These are phyloP conservation scores for Drosophila kanapiae DNA, from an alignment of 1,140 invertebrate species.

Conservation along the genomic window DNA sequence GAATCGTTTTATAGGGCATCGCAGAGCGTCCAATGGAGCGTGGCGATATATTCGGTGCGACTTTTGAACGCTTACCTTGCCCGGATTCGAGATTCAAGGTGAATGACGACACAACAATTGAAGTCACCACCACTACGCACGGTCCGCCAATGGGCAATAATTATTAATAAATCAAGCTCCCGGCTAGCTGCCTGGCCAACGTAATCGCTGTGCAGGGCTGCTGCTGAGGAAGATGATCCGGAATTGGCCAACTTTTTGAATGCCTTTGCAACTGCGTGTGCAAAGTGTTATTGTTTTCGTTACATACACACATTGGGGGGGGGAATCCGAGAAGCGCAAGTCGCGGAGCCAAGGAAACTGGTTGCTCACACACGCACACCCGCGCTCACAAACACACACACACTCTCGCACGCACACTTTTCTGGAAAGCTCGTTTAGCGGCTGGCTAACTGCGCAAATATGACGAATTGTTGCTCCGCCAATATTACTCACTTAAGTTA, in stretches of 20 bases:
- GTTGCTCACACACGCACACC: constrained; percentile 41
- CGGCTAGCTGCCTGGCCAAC: constrained; percentile 17
- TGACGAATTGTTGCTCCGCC: not conserved
- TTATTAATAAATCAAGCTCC: constrained; percentile 78
- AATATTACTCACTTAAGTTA: constrained; percentile 68
- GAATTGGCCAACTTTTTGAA: constrained; percentile 24
- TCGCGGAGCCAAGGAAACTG: constrained; percentile 49
- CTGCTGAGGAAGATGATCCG: not conserved
- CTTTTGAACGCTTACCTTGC: constrained; percentile 70
- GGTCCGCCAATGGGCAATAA: constrained; percentile 32
- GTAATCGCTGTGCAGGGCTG: constrained; percentile 23
- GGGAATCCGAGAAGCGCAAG: constrained; percentile 19
- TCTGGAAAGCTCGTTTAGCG: constrained; percentile 2
- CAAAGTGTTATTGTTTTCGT: constrained; percentile 75
- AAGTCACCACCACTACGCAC: constrained; percentile 42
- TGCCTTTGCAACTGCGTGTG: constrained; percentile 49
- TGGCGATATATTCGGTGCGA: constrained; percentile 47
- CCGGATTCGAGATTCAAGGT: constrained; percentile 64
- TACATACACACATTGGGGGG: constrained; percentile 64
- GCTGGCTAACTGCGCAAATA: constrained; percentile 30
- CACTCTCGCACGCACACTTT: constrained; percentile 14
- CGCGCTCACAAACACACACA: constrained; percentile 6
- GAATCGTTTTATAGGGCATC: constrained; percentile 1
- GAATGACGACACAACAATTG: constrained; percentile 75
- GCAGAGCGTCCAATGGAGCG: constrained; percentile 47